Evolutionary conservation across 30 jellyfish, hydroid and myxozoan species (phyloP), one percentile per base, ranked within the genome.

Genomic region (Hydractinia echinata): DNA sequence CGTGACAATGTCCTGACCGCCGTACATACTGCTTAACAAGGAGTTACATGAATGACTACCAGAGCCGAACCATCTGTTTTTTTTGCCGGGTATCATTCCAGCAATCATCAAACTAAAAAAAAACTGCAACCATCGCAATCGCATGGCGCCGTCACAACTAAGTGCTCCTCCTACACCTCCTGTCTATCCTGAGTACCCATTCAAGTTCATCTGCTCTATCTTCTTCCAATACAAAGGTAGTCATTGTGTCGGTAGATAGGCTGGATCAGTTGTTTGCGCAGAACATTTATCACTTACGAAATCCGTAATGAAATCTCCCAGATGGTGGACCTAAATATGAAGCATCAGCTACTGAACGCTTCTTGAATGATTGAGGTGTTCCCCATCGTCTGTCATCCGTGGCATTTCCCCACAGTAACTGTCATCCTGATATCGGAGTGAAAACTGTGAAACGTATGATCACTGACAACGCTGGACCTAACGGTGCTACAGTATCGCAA

Each of bases 321-420:
- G 79, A 68, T 68, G 79, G 79, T 68, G 3, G 79, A 11, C 79
- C 79, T 8, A 85, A n/a, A 30, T 53, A 51, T 21, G 4, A 20
- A 8, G 80, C 81, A 14, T 7, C 21, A 14, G 82, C 44, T 7
- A 49, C 82, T 55, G 50, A 53, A 15, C 52, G 21, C 50, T 76
- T 76, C 1, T 21, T 76, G 30, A 55, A 55, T 10, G n/a, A 14
- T 76, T 54, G 85, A 83, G 85, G 2, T 14, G 18, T 39, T 15
- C 18, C 2, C 76, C 1, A 10, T 15, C 52, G 49, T 2, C 4
- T 10, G n/a, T 58, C 52, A n/a, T 58, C 3, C 4, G 14, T 13
- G 81, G 30, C 3, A 15, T 15, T 53, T 53, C 77, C 82, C 82
- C 82, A 73, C 76, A n/a, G 66, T 11, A 73, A 73, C 73, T 8